These are phyloP conservation scores for Chydorus sphaericus DNA, from an alignment of 2,888 invertebrate species.

Conservation along the genomic window DNA sequence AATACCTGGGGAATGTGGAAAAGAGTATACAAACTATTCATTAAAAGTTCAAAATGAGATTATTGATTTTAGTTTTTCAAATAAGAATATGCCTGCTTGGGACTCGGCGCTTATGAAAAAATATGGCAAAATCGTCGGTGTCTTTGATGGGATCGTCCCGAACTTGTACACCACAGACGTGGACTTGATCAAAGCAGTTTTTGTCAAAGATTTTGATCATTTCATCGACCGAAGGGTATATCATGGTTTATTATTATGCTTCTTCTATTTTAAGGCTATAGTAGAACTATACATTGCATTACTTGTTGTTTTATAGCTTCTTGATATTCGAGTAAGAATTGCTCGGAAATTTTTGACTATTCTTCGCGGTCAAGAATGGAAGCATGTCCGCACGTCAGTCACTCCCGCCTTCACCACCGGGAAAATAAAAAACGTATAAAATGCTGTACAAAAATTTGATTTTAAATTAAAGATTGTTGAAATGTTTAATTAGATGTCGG, in stretches of 20 bases:
- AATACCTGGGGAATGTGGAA: slow-evolving; percentile 12
- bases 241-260: too few relatives aligned
- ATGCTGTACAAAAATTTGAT: not conserved
- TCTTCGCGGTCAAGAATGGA: slow-evolving; percentile 10
- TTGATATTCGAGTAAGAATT: not conserved
- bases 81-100: slow-evolving; percentile 6
- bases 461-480: not conserved
- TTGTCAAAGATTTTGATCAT: slow-evolving; percentile 13
- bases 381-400: slow-evolving; percentile 9
- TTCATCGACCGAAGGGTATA: slow-evolving; percentile 10
- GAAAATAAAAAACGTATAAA: slow-evolving; percentile 11
- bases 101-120: not conserved
- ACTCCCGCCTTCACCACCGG: slow-evolving; percentile 12
- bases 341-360: slow-evolving; percentile 11
- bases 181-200: slow-evolving; percentile 8
- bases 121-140: slow-evolving; percentile 11
- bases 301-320: not conserved
- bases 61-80: too few relatives aligned
- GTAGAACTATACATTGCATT: too few relatives aligned
- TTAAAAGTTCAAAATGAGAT: too few relatives aligned
- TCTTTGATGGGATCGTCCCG: slow-evolving; percentile 8
- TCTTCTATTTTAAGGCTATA: too few relatives aligned
- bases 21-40: too few relatives aligned
- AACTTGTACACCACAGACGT: slow-evolving; percentile 6
- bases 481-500: not conserved